phyloP scores from a whole-genome alignment of 2,797 vertebrate genomes.

The Labroides dimidiatus region DNA sequence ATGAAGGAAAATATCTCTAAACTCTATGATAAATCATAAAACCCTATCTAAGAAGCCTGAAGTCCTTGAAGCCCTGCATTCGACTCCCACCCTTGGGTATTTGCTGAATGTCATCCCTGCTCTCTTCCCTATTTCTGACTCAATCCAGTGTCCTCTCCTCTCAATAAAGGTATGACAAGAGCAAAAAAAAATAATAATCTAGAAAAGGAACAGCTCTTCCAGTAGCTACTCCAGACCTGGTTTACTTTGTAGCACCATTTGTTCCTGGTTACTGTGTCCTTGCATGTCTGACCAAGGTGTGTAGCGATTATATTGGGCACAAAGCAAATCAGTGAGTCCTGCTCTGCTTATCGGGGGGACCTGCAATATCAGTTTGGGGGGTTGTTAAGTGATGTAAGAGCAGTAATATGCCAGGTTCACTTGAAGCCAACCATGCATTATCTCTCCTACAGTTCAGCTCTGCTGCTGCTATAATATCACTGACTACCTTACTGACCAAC shows the following conservation, averaged over 20 bases:
- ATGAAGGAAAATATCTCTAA: too few species aligned
- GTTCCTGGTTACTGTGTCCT: conserved; percentile 45
- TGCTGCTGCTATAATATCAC: conserved; percentile 70
- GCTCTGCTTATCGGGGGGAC: conserved; percentile 79
- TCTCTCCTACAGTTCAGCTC: conserved; percentile 79
- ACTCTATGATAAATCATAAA: too few species aligned
- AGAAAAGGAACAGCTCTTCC: conserved; percentile 40
- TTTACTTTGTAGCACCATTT: conserved; percentile 9
- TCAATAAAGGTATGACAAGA: too few species aligned
- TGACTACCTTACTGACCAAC: conserved; percentile 66
- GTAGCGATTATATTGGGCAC: conserved; percentile 77
- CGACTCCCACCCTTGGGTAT: too few species aligned
- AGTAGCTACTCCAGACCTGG: neutral
- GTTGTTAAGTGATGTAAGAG: conserved; percentile 83
- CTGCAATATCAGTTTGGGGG: conserved; percentile 82
- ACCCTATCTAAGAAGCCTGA: too few species aligned
- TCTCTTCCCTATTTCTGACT: too few species aligned
- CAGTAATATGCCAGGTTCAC: conserved; percentile 85
- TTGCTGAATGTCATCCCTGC: too few species aligned
- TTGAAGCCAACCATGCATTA: conserved; percentile 87
- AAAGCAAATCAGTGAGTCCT: conserved; percentile 78
- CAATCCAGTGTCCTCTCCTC: too few species aligned
- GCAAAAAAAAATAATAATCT: too few species aligned
- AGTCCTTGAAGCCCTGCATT: too few species aligned
- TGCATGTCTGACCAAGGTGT: conserved; percentile 68